These are phyloP conservation scores for Goniozus legneri DNA, from an alignment of 1,140 invertebrate genomes.

Conservation along the genomic window DNA sequence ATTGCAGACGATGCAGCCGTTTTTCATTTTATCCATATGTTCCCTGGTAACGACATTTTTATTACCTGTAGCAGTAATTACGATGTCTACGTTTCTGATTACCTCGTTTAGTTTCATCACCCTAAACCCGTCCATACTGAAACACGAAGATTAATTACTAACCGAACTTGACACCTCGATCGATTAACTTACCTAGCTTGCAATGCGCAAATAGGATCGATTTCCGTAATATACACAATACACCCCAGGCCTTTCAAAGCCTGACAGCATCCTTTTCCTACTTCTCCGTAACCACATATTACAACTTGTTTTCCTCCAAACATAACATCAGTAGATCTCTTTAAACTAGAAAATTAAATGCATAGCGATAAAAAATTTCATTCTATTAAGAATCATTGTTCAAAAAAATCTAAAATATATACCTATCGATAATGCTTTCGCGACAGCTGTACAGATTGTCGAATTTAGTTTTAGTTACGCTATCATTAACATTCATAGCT, in stretches of 20 bases:
- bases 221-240: slow-evolving; percentile 94
- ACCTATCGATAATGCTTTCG: slow-evolving; percentile 87
- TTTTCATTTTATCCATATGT: slow-evolving; percentile 97
- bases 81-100: slow-evolving; percentile 89
- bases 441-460: slow-evolving; percentile 93
- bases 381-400: no score
- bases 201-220: slow-evolving; percentile 96
- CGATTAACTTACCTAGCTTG: slow-evolving; percentile 76
- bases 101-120: slow-evolving; percentile 94
- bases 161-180: background rate
- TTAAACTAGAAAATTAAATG: slow-evolving; percentile 67
- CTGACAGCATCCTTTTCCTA: slow-evolving; percentile 96
- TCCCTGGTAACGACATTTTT: slow-evolving; percentile 94
- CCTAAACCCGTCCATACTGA: slow-evolving; percentile 94
- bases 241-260: slow-evolving; percentile 92
- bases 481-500: slow-evolving; percentile 99
- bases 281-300: slow-evolving; percentile 96
- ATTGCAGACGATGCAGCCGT: slow-evolving; percentile 94
- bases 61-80: slow-evolving; percentile 94
- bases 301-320: slow-evolving; percentile 97
- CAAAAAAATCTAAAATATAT: slow-evolving; percentile 34
- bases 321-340: slow-evolving; percentile 96
- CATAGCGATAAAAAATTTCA: background rate
- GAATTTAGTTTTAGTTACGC: slow-evolving; percentile 98
- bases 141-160: slow-evolving; percentile 17